Conservation (phyloP, 1,140 invertebrate species). For the Cyphomyrmex costatus region DNA sequence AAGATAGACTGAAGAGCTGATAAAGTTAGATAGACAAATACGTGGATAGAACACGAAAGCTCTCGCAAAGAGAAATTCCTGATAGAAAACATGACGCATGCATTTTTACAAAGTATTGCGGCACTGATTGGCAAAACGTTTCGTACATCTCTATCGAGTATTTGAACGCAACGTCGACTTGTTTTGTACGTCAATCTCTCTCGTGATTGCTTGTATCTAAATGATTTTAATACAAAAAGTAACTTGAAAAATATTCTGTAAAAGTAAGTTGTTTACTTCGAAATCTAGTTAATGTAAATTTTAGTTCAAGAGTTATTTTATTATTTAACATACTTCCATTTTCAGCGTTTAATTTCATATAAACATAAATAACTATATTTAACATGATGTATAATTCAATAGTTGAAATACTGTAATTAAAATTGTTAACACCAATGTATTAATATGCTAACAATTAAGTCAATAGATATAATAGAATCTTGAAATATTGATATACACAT, state of each 20-base stretch:
- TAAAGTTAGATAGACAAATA: conserved; percentile 35
- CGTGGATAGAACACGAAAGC: background rate
- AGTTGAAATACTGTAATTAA: conserved; percentile 5
- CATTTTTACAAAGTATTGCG: conserved; percentile 34
- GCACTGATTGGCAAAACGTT: conserved; percentile 56
- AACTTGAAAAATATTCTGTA: background rate
- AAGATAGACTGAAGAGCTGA: conserved; percentile 1
- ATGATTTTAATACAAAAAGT: background rate
- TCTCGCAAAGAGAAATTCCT: conserved; percentile 45
- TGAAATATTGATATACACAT: background rate
- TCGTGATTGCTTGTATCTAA: conserved; percentile 16
- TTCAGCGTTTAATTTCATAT: background rate
- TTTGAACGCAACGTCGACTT: conserved; percentile 4
- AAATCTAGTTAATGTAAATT: background rate
- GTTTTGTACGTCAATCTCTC: background rate
- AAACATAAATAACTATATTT: background rate
- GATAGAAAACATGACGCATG: conserved; percentile 45
- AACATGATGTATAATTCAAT: conserved; percentile 4
- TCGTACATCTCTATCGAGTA: conserved; percentile 4
- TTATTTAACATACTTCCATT: background rate
- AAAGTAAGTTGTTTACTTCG: background rate
- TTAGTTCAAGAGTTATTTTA: background rate
- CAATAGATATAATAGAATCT: background rate
- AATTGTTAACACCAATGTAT: background rate
- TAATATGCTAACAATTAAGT: background rate